Conservation (phyloP, 2,888 invertebrate species). For the Andrena trimmerana region DNA sequence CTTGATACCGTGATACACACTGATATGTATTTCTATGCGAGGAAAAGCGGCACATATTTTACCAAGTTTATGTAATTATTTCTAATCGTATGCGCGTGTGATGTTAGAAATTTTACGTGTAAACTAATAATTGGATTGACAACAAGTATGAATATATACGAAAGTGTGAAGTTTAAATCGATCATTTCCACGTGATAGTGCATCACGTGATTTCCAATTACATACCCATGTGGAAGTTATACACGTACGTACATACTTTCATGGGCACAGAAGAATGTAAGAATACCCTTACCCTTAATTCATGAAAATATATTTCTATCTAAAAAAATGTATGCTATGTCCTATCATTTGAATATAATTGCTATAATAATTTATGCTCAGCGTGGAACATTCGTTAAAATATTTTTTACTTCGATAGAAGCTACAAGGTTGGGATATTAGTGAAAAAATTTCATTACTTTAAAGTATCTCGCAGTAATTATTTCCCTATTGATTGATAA, state of each 20-base stretch:
- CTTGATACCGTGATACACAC: background rate
- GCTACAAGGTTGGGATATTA: background rate
- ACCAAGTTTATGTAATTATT: background rate
- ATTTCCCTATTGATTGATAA: background rate
- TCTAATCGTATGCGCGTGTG: background rate
- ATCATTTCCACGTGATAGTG: conserved; percentile 52
- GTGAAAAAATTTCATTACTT: background rate
- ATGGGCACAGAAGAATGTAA: conserved; percentile 6
- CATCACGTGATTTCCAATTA: conserved; percentile 54
- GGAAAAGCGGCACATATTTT: background rate
- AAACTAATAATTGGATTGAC: conserved; percentile 8
- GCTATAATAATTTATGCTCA: background rate
- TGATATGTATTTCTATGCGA: background rate
- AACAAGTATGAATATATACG: conserved; percentile 30
- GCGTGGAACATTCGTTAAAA: background rate
- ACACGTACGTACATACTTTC: conserved; percentile 28
- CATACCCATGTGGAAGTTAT: conserved; percentile 10
- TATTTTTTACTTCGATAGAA: background rate
- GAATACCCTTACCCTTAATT: background rate
- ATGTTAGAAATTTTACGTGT: background rate
- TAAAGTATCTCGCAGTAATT: background rate
- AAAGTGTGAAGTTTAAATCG: conserved; percentile 57
- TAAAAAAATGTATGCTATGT: background rate
- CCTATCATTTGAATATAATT: background rate
- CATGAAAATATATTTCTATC: background rate